Conservation (phyloP, 2,888 invertebrate species). For the Leucophora obtusa region DNA sequence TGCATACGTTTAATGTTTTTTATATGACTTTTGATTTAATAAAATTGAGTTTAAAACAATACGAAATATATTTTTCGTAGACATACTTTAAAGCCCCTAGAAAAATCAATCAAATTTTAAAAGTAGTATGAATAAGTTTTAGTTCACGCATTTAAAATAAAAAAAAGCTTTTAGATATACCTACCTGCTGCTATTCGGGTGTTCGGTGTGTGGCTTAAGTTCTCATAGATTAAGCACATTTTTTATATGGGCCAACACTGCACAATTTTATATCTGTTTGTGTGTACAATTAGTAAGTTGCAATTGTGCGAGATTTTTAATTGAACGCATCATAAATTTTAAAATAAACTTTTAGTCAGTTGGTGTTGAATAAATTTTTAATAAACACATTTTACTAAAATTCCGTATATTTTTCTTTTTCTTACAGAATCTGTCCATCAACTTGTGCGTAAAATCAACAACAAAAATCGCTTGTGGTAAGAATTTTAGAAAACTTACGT, state of each 20-base stretch:
- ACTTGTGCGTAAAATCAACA: slow-evolving; percentile 49
- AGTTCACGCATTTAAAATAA: too few species aligned
- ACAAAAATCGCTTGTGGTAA: slow-evolving; percentile 53
- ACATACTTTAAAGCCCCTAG: too few species aligned
- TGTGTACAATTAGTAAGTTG: neutral
- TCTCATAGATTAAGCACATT: neutral
- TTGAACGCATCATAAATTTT: slow-evolving; percentile 35
- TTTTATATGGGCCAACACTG: neutral
- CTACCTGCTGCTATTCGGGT: too few species aligned
- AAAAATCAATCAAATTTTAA: too few species aligned
- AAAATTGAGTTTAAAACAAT: too few species aligned
- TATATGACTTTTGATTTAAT: too few species aligned
- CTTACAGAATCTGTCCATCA: slow-evolving; percentile 58
- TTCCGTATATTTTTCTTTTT: slow-evolving; percentile 20
- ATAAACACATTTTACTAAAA: slow-evolving; percentile 21
- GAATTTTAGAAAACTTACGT: slow-evolving; percentile 45
- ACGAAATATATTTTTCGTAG: too few species aligned
- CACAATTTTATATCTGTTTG: slow-evolving; percentile 11
- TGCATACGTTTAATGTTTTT: too few species aligned
- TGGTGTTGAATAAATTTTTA: neutral
- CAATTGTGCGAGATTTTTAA: slow-evolving; percentile 31
- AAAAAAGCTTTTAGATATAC: too few species aligned
- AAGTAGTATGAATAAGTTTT: too few species aligned
- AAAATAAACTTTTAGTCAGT: slow-evolving; percentile 52
- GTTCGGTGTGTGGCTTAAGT: too few species aligned